Evolutionary conservation across 2,797 vertebrate species (phyloP).

Genomic region (Sebastes nivosus): DNA sequence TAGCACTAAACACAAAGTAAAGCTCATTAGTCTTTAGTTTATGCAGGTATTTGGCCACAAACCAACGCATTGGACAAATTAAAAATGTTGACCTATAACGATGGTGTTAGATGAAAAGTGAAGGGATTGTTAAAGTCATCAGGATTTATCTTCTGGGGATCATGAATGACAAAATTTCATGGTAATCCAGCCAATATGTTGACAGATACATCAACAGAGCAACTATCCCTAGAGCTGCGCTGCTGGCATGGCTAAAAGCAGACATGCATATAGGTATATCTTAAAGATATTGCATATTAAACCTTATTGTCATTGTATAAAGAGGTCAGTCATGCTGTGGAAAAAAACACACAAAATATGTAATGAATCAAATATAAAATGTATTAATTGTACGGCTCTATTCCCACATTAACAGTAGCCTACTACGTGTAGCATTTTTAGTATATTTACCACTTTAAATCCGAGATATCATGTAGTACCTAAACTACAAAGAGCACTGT

Average conservation of each 20-base stretch:
- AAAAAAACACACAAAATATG: background rate
- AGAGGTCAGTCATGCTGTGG: background rate
- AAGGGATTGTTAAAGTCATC: too few species aligned
- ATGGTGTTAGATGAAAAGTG: too few species aligned
- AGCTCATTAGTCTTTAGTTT: too few species aligned
- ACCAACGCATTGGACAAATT: accelerated
- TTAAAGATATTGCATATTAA: background rate
- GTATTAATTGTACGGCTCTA: background rate
- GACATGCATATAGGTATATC: background rate
- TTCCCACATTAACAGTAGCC: background rate
- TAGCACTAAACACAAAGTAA: too few species aligned
- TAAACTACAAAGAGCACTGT: background rate
- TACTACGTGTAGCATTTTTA: background rate
- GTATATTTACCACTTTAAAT: background rate
- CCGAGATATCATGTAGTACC: background rate
- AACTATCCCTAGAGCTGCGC: background rate
- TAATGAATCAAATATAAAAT: background rate
- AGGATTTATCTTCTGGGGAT: too few species aligned
- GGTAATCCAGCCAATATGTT: too few species aligned
- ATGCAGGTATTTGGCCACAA: too few species aligned
- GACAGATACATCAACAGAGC: too few species aligned
- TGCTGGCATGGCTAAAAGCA: background rate
- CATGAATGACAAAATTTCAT: too few species aligned
- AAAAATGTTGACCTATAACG: too few species aligned
- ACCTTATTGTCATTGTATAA: background rate